phyloP scores from a whole-genome alignment of 2,888 invertebrate species.

The Stratiomys singularior region DNA sequence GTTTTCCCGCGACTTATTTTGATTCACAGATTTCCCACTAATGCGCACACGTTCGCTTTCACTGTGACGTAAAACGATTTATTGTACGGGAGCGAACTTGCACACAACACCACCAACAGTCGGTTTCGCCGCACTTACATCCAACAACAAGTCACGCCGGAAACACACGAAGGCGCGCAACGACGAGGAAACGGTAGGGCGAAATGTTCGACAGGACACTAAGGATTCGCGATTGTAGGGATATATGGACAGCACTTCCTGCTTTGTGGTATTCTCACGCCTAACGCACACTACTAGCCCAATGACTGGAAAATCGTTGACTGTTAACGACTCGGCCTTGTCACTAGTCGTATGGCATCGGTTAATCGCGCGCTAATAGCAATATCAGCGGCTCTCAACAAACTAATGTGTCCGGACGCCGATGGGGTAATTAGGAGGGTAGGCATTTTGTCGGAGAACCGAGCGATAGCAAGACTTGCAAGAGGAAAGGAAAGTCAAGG shows the following conservation, averaged over 20 bases:
- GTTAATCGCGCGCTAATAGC: conserved; percentile 33
- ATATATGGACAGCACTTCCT: neutral
- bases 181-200: neutral
- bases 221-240: neutral
- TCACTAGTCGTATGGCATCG: conserved; percentile 33
- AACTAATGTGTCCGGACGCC: neutral
- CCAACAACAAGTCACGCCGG: neutral
- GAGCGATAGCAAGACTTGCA: neutral
- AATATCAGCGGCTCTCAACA: neutral
- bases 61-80: conserved; percentile 31
- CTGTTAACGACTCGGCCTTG: conserved; percentile 40
- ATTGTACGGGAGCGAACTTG: neutral
- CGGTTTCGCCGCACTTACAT: neutral
- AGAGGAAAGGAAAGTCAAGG: no score
- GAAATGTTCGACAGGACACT: neutral
- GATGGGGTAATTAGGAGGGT: neutral
- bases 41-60: conserved; percentile 30
- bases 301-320: conserved; percentile 41
- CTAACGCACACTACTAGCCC: conserved; percentile 33
- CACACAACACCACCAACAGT: conserved; percentile 16
- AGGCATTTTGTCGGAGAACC: no score
- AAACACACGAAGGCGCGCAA: neutral
- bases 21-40: neutral
- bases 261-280: neutral
- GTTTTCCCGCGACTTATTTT: neutral